A percentile compares a stretch with the other conserved stretches of the same genome.
Conservation (phyloP, 2,888 invertebrate species). For the Phasia obesa region DNA sequence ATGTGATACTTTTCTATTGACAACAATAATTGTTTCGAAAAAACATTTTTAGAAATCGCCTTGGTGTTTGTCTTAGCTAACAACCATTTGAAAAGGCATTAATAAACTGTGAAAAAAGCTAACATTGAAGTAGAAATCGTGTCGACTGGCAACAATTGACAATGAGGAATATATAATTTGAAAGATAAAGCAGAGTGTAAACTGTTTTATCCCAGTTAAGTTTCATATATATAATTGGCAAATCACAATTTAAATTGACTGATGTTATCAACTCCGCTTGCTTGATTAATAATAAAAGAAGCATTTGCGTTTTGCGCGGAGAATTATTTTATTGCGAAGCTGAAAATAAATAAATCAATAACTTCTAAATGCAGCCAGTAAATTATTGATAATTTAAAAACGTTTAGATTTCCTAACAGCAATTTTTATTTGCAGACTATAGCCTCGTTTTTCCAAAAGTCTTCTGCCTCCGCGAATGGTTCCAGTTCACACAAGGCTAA, state of each 20-base stretch:
- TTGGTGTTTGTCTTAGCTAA: too few relatives aligned
- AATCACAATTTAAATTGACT: too few relatives aligned
- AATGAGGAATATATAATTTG: too few relatives aligned
- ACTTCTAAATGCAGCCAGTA: slow-evolving; percentile 78
- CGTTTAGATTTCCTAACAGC: not conserved
- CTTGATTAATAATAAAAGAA: slow-evolving; percentile 7
- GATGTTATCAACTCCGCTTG: not conserved
- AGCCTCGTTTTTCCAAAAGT: slow-evolving; percentile 75
- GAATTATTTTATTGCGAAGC: not conserved
- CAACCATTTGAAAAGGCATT: too few relatives aligned
- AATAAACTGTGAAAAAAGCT: too few relatives aligned
- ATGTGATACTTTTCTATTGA: too few relatives aligned
- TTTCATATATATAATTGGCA: not conserved
- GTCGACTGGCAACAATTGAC: too few relatives aligned
- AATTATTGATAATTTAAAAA: slow-evolving; percentile 50
- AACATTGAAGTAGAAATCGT: too few relatives aligned
- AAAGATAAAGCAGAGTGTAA: too few relatives aligned
- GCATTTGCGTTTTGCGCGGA: slow-evolving; percentile 62
- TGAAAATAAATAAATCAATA: not conserved
- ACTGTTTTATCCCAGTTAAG: too few relatives aligned
- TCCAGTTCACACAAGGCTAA: slow-evolving; percentile 17
- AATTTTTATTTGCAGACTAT: slow-evolving; percentile 72
- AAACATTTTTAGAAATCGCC: too few relatives aligned
- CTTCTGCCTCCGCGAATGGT: slow-evolving; percentile 8
- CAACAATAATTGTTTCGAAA: too few relatives aligned